Base-by-base conservation (phyloP, 2,797 vertebrate genomes). In the Anniella stebbinsi region DNA sequence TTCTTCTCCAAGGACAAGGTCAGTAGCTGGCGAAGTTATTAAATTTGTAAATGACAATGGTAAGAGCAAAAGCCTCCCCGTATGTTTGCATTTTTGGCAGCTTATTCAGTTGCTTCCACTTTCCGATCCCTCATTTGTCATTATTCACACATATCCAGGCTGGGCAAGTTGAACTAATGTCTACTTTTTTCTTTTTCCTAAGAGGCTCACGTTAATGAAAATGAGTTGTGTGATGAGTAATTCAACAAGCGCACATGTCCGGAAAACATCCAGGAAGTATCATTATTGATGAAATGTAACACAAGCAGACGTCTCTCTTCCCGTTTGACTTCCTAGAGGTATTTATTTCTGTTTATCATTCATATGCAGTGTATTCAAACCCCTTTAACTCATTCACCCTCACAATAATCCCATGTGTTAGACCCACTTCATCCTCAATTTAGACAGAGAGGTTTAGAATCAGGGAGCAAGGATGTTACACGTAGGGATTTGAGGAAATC, bases 41-140 rank as follows among this genome's bases (percentile, higher is more conserved):
- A 88, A 82, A 82, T 60, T 82, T 88, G 69, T 60, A 73, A 81
- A 81, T 82, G 69, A 78, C n/a, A 88, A 36, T 36, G 60, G 17
- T 11, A 45, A 60, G 67, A n/a, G 23, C 1, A 9, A 25, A 73
- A 60, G 30, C 36, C 9, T 54, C 70, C 38, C 78, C 78, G 80
- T 38, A 72, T 80, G 28, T 48, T 67, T 78, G 86, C n/a, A 18
- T 78, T 80, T 69, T 38, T 54, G 78, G 48, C n/a, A 72, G 48
- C 9, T 38, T 9, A 41, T 72, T 88, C 13, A 30, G 17, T 82
- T 63, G 54, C 48, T 73, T 30, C 54, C 30, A 57, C 38, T 13
- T 82, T 73, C 51, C 33, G 11, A 25, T 4, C 36, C 5, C 45
- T 45, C 38, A 25, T 80, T 67, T 33, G 17, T 54, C 10, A 75